Evolutionary conservation across 2,797 vertebrate species (phyloP).

Genomic region (Mus spretus): DNA sequence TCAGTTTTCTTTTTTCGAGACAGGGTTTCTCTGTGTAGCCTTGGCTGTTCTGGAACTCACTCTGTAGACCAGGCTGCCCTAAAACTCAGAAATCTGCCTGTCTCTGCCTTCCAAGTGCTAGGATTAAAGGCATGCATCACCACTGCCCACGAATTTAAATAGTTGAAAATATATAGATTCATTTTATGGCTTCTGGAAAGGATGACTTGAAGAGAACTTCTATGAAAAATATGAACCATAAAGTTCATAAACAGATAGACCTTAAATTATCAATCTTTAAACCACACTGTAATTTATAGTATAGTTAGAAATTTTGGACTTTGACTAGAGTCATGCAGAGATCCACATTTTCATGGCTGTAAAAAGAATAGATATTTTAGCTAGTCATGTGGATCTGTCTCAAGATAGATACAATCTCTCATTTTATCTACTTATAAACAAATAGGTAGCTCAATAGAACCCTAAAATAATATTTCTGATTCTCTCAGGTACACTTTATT

Average conservation of each 20-base stretch:
- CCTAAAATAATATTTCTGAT: neutral
- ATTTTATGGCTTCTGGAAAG: neutral
- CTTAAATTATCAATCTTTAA: neutral
- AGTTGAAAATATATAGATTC: neutral
- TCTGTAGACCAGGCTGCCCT: too few relatives aligned
- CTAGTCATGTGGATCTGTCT: neutral
- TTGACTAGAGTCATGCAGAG: neutral
- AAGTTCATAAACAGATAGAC: neutral
- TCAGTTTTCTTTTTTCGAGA: too few relatives aligned
- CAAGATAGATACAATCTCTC: neutral
- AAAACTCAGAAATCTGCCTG: too few relatives aligned
- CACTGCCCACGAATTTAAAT: too few relatives aligned
- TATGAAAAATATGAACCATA: neutral
- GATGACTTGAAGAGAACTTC: neutral
- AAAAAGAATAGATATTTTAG: neutral
- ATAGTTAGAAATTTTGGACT: neutral
- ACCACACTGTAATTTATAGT: neutral
- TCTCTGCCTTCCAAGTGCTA: too few relatives aligned
- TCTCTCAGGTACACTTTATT: neutral
- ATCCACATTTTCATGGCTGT: neutral
- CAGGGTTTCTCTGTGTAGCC: too few relatives aligned
- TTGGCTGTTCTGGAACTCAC: too few relatives aligned
- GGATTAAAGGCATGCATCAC: too few relatives aligned
- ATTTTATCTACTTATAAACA: neutral
- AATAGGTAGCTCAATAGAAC: neutral